A percentile compares a stretch with the other conserved stretches of the same genome.
phyloP scores from a whole-genome alignment of 2,888 invertebrate species.

The Brenthis daphne region DNA sequence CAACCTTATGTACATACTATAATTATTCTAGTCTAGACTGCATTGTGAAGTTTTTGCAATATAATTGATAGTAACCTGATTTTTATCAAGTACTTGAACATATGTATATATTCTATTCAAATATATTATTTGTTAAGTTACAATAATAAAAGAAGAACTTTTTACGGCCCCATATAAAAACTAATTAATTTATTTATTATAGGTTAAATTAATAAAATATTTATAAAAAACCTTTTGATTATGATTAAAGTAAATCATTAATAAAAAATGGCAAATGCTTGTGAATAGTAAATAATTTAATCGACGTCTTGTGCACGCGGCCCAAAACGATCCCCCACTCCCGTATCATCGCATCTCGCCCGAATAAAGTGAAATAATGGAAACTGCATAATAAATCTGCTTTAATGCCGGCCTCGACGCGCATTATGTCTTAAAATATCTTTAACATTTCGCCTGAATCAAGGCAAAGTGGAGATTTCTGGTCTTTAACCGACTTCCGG shows the following conservation, averaged over 20 bases:
- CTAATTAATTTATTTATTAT: neutral
- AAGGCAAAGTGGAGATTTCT: conserved; percentile 20
- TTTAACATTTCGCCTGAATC: conserved; percentile 24
- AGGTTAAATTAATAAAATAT: neutral
- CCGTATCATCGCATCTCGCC: conserved; percentile 29
- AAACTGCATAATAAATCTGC: conserved; percentile 37
- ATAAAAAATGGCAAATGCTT: neutral
- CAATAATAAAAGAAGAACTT: no score
- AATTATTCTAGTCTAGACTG: no score
- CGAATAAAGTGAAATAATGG: conserved; percentile 38
- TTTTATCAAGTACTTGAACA: no score
- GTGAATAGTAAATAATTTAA: conserved; percentile 5
- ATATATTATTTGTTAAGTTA: no score
- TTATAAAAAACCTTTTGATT: conserved; percentile 2
- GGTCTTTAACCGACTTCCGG: conserved; percentile 1
- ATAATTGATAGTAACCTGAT: no score
- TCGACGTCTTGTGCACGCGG: conserved; percentile 15
- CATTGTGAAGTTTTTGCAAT: no score
- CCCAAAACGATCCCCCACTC: conserved; percentile 20
- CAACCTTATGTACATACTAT: no score
- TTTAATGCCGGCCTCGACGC: conserved; percentile 35
- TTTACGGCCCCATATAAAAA: no score
- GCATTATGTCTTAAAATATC: conserved; percentile 31
- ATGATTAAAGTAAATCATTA: neutral
- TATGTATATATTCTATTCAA: no score